Base-by-base conservation (phyloP, 2,797 vertebrate genomes). In the Pangasius krempfi region DNA sequence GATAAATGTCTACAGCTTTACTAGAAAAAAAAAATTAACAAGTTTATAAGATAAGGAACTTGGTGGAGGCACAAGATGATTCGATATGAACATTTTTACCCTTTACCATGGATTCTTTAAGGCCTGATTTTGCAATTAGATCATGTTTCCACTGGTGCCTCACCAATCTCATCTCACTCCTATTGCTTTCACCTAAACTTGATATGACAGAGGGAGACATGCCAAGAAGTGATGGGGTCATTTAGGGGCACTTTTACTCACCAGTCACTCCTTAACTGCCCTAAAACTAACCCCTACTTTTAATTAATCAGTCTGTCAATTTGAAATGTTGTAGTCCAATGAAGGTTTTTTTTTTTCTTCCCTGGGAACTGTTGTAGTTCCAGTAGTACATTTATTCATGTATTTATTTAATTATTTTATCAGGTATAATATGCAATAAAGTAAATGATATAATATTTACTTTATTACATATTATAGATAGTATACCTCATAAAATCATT, bases 111-210 rank as follows among this genome's bases (percentile, higher is more conserved):
- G 90, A 90, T 91, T n/a, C 88, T 93, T 89, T 92, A 93, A 91
- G 88, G 92, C 92, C 94, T 91, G 93, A 94, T 93, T 95, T 92
- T 94, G 93, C 93, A 93, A 91, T 93, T 87, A 82, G 95, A 93
- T 96, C 95, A 96, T 95, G 93, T 94, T 95, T 95, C n/a, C 85
- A 90, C 92, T 90, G 85, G 50, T 92, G 95, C 95, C 94, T 47
- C 91, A 72, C 86, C 91, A 93, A 92, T 94, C 93, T 93, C 92
- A 93, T 89, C 93, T 22, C 22, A 60, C 22, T 27, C 25, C 10
- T 27, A 27, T 40, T 82, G 33, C 79, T 95, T 93, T 94, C 76
- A 87, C 80, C 92, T 62, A 92, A 96, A 96, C 94, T 94, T 91
- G 93, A 95, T 95, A 93, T 95, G 95, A 95, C 94, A 92, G 47